Percentiles rank a stretch among this genome's conserved stretches.
Evolutionary conservation across 2,888 invertebrate species (phyloP).

Genomic region (Atethmia centrago): DNA sequence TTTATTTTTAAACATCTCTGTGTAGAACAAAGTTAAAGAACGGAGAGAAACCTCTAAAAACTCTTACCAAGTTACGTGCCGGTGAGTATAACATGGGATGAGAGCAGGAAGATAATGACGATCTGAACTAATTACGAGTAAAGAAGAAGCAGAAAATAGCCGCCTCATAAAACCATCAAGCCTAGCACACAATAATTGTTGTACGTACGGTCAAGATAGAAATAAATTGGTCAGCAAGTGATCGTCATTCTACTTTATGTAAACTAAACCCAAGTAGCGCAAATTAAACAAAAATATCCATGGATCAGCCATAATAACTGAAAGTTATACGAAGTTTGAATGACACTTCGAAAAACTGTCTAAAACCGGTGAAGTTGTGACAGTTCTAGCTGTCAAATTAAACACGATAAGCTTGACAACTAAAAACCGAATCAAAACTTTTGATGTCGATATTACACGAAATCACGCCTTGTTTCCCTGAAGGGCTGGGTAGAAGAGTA

Average conservation of each 20-base stretch:
- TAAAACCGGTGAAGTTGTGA: conserved; percentile 2
- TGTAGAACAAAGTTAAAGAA: no score
- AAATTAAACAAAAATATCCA: not conserved
- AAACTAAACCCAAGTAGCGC: not conserved
- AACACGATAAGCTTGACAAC: not conserved
- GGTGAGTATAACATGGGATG: no score
- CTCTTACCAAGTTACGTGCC: no score
- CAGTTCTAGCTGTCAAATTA: conserved; percentile 31
- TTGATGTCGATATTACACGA: no score
- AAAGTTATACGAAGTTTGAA: conserved; percentile 8
- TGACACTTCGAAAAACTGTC: not conserved
- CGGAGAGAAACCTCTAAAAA: no score
- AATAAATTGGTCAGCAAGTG: not conserved
- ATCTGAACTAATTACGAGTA: not conserved
- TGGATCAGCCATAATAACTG: not conserved
- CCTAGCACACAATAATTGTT: not conserved
- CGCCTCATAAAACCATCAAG: not conserved
- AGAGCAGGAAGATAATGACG: no score
- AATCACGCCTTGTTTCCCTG: no score
- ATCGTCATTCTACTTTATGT: not conserved
- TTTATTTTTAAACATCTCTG: no score
- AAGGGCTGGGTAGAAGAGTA: no score
- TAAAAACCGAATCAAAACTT: not conserved
- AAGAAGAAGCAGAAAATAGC: not conserved
- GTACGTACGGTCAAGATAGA: no score